These are phyloP conservation scores for Hydra vulgaris DNA, from an alignment of 30 jellyfish, hydroid and myxozoan genomes.

Conservation along the genomic window DNA sequence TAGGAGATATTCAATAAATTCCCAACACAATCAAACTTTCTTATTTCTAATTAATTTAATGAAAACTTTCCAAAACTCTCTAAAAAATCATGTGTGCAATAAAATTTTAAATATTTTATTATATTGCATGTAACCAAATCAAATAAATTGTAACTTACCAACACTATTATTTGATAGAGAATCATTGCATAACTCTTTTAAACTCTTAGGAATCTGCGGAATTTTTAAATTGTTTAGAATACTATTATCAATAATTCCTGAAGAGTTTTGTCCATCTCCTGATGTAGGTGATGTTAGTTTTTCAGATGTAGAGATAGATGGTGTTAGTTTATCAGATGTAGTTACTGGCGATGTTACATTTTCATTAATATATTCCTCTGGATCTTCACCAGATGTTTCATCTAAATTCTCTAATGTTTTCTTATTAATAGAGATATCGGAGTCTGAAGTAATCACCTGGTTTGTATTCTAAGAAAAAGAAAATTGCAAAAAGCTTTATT, in stretches of 20 bases:
- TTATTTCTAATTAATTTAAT: too few relatives aligned
- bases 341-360: background rate
- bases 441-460: background rate
- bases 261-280: background rate
- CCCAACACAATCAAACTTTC: too few relatives aligned
- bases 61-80: too few relatives aligned
- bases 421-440: background rate
- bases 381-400: background rate
- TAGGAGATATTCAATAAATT: too few relatives aligned
- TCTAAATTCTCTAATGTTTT: background rate
- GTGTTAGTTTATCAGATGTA: background rate
- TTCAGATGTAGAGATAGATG: background rate
- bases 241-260: too few relatives aligned
- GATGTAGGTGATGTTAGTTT: background rate
- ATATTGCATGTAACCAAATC: too few relatives aligned
- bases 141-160: background rate
- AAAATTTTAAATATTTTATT: too few relatives aligned
- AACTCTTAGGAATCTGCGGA: conserved; percentile 11
- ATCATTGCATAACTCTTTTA: conserved; percentile 9
- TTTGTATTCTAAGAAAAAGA: background rate
- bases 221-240: background rate
- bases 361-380: background rate
- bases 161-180: background rate
- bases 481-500: background rate
- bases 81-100: too few relatives aligned